Conservation (phyloP, 2,797 vertebrate species). For the Anabacerthia variegaticeps region DNA sequence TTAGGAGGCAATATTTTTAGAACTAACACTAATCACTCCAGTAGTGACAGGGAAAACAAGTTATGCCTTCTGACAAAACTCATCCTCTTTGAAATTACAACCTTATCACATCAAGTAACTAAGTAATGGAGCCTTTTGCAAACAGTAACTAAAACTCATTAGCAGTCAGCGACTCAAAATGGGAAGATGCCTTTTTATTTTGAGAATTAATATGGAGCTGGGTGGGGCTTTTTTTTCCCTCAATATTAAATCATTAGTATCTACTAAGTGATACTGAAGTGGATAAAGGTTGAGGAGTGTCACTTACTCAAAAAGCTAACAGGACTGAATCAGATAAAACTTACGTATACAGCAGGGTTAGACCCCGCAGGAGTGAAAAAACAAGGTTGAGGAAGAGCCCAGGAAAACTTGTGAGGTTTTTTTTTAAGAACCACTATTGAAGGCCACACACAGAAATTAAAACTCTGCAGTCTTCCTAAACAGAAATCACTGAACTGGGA, state of each 20-base stretch:
- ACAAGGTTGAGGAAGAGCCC: not conserved
- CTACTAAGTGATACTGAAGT: not conserved
- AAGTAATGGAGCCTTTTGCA: not conserved
- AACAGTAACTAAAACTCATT: not conserved
- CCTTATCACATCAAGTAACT: not conserved
- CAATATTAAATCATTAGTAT: not conserved
- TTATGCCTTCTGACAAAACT: not conserved
- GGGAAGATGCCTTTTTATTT: not conserved
- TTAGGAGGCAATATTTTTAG: not conserved
- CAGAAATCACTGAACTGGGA: not conserved
- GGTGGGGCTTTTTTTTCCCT: accelerated
- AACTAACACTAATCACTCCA: not conserved
- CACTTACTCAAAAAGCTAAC: not conserved
- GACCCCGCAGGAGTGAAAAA: accelerated
- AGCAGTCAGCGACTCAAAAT: not conserved
- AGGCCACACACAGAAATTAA: not conserved
- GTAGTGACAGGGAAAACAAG: not conserved
- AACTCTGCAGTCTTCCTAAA: not conserved
- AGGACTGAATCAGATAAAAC: not conserved
- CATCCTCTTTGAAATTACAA: not conserved
- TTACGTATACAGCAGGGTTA: not conserved
- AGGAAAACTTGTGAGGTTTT: not conserved
- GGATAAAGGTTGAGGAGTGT: not conserved
- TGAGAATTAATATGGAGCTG: not conserved
- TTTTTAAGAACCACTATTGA: not conserved